phyloP scores from a whole-genome alignment of 2,888 invertebrate genomes.

The Erebia palarica region DNA sequence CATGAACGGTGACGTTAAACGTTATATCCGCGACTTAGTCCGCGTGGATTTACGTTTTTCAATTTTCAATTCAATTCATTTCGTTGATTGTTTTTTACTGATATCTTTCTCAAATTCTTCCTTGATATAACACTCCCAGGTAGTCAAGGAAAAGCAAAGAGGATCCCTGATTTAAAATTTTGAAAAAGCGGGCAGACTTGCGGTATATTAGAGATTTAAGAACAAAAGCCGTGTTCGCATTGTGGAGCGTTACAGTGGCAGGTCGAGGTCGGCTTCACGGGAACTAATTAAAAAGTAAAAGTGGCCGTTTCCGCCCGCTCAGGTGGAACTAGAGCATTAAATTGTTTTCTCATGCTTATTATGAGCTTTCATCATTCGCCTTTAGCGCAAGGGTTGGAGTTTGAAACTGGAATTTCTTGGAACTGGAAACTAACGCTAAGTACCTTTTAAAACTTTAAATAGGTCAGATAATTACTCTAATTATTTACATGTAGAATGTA shows the following conservation, averaged over 20 bases:
- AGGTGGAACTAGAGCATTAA: slow-evolving; percentile 34
- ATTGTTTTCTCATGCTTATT: slow-evolving; percentile 36
- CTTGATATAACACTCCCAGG: too few relatives aligned
- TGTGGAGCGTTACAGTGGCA: slow-evolving; percentile 22
- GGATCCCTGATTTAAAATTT: too few relatives aligned
- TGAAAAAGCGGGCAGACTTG: background rate
- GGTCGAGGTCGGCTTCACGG: slow-evolving; percentile 35
- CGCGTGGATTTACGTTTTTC: too few relatives aligned
- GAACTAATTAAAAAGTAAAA: slow-evolving; percentile 39
- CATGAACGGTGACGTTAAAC: too few relatives aligned
- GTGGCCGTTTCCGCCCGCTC: slow-evolving; percentile 34
- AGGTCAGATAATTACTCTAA: background rate
- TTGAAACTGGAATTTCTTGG: slow-evolving; percentile 16
- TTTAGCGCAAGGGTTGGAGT: slow-evolving; percentile 5
- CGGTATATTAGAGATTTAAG: background rate
- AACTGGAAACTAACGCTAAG: slow-evolving; percentile 5
- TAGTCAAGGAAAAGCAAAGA: too few relatives aligned
- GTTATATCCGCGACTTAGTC: too few relatives aligned
- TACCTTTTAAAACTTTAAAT: background rate
- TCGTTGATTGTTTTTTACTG: too few relatives aligned
- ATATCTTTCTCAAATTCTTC: too few relatives aligned
- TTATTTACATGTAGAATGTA: background rate
- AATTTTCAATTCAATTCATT: too few relatives aligned
- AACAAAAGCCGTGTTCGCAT: slow-evolving; percentile 23
- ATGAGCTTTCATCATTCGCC: slow-evolving; percentile 23